Evolutionary conservation across 2,113 vertebrate genomes (phyloP), one percentile per base, ranked within the genome.

Genomic region (Nanorana parkeri): DNA sequence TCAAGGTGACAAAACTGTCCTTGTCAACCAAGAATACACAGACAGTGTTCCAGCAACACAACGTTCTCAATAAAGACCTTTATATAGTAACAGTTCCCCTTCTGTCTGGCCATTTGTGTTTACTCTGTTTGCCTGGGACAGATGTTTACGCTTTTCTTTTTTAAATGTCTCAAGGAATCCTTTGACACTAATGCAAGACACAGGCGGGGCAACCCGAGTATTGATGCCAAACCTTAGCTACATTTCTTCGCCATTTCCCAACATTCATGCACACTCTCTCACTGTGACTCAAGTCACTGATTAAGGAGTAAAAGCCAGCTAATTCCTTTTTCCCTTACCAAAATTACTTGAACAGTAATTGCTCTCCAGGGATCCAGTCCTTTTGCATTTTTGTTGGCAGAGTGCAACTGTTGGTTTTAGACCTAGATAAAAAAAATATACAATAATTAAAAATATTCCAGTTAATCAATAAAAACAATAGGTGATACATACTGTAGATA

Each of bases 311-410:
- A 85, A 32, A 81, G 17, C 17, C 77, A 29, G 52, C 17, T 28
- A 24, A 56, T 67, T 84, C 80, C 83, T 47, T 60, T 83, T 86
- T 84, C 84, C 10, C 96, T 95, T 95, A 99, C 98, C 98, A 1
- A 99, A 99, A 89, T 97, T 94, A 89, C 96, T 99, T 71, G 96
- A 96, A 90, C 98, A 99, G 29, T 95, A 99, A 93, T 96, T 96
- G 90, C 93, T 96, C 90, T 97, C 94, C 20, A 96, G 92, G 75
- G 93, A 96, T 83, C 96, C 96, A 0, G 83, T 91, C 85, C 95
- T 92, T 89, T 93, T 96, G 85, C 98, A 99, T 90, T 97, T 98
- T 83, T 96, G 96, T 87, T 96, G 95, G 91, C 98, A 99, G 51
- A 95, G 85, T 19, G 94, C 92, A 84, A 93, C 89, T 0, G 97